Base-by-base conservation (phyloP, 30 jellyfish, hydroid and myxozoan species). In the Chrysaora quinquecirrha region DNA sequence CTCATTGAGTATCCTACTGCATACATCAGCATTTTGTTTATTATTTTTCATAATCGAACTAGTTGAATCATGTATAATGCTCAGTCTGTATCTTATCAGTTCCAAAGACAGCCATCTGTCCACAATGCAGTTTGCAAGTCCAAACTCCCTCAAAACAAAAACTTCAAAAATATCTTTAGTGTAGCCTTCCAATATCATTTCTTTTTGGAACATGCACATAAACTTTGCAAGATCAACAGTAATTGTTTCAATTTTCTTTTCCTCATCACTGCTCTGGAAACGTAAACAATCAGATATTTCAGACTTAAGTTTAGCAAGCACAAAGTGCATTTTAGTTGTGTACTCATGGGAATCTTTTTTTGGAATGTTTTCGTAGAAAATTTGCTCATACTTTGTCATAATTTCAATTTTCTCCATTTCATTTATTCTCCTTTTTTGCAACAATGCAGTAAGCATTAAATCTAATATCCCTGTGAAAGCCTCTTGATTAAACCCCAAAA, bases 71-170 rank as follows among this genome's bases (percentile, higher is more conserved):
- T 67, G 31, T 3, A 81, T 72, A 25, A 81, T 30, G 22, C 35
- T 81, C 2, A 81, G 38, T 61, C 91, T 68, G 62, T 48, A 67
- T 20, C 91, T 70, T 18, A 35, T 30, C 1, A 81, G 60, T 48
- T 81, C 91, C 12, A 81, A 71, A 29, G 60, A 48, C 54, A 68
- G 65, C 91, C 91, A 81, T 34, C 34, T 81, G 23, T 81, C 78
- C 31, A 50, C 46, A 14, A 69, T 28, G 14, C 34, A 31, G 16
- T 30, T 34, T 23, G 60, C 52, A 58, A 81, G 29, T 0, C 85
- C 71, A 22, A 24, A 48, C 64, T 81, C 91, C 0, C 71, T 81
- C 24, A 29, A 34, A 7, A 58, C 61, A 68, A 81, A 30, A 43
- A 70, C 52, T 31, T 81, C 91, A 1, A 24, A 48, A 22, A 56